Evolutionary conservation across 2,888 invertebrate genomes (phyloP), one percentile per base, ranked within the genome.

Genomic region (Folsomia candida): DNA sequence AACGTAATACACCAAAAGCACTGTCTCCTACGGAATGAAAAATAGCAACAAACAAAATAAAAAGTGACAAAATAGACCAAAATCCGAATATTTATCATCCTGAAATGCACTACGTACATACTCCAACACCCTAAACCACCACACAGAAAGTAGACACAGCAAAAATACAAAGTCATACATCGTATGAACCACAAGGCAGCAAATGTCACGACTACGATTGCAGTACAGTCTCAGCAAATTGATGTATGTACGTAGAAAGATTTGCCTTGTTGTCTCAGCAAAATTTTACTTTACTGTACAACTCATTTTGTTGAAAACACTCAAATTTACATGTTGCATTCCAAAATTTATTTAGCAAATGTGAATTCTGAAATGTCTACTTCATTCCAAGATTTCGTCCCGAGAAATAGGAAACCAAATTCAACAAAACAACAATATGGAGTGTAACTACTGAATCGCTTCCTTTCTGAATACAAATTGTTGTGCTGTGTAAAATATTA

Each of bases 41-140:
- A 47, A 47, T 47, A 47, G 9, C 9, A 18, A 47, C 47, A 9
- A 47, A 47, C 47, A 47, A 47, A 18, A 47, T 47, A 59, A 24
- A 24, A 59, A 24, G 59, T 59, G 59, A 4, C 25, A 6, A 59
- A 59, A 6, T 59, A 59, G 26, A 59, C 24, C 59, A 26, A 59
- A 59, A 59, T 59, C 59, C 59, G 59, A 20, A 59, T 59, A 59
- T 59, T 59, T 59, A 59, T 59, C 25, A 25, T 24, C 25, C 59
- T 26, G n/a, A 47, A 47, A 9, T 47, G 18, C 47, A 47, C 18
- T 47, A 47, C 47, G 47, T n/a, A n/a, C n/a, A n/a, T n/a, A n/a
- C n/a, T n/a, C n/a, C n/a, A n/a, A n/a, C n/a, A n/a, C n/a, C n/a
- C n/a, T n/a, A n/a, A n/a, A n/a, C n/a, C n/a, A n/a, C n/a, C n/a